Evolutionary conservation across 2,113 vertebrate species (phyloP), one percentile per base, ranked within the genome.

Genomic region (Rallus limicola): DNA sequence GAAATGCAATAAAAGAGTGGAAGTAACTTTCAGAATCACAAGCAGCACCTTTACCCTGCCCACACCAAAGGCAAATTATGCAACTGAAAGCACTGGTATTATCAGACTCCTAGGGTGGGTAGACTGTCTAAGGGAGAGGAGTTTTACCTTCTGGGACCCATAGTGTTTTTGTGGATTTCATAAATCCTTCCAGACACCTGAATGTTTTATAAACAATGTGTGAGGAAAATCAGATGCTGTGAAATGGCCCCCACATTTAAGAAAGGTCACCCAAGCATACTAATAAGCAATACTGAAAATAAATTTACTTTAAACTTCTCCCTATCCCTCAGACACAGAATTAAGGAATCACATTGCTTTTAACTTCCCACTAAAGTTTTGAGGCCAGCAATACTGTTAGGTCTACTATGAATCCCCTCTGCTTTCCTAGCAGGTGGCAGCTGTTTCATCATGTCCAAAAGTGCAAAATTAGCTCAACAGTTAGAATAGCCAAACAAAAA

Each of bases 371-470:
- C 23, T 60, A 17, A 72, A 59, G 19, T 88, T 90, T 68, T 25
- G 70, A 85, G 23, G 29, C 36, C 34, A 24, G 36, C 3, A 1
- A 67, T 71, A 79, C 15, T 52, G 9, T 64, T 55, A 76, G 33
- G 17, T 68, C 55, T 81, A 28, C n/a, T 55, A 20, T 13, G 21
- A 42, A 86, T 71, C 17, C 38, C 20, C 36, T 67, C 20, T 60
- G 33, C 29, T 80, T 76, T 76, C 77, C 68, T 83, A 86, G 77
- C 68, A 95, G 88, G 68, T 92, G 68, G 36, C 81, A 89, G 72
- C 81, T 93, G 72, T 93, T 91, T 83, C 85, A 55, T 86, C 85
- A 16, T 68, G 59, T 86, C 53, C 42, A 77, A 77, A 88, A 86
- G 68, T 26, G 28, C 76, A 86, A 89, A 86, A 79, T 88, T 93